phyloP scores from a whole-genome alignment of 1,140 invertebrate species.

The Colletes latitarsis region DNA sequence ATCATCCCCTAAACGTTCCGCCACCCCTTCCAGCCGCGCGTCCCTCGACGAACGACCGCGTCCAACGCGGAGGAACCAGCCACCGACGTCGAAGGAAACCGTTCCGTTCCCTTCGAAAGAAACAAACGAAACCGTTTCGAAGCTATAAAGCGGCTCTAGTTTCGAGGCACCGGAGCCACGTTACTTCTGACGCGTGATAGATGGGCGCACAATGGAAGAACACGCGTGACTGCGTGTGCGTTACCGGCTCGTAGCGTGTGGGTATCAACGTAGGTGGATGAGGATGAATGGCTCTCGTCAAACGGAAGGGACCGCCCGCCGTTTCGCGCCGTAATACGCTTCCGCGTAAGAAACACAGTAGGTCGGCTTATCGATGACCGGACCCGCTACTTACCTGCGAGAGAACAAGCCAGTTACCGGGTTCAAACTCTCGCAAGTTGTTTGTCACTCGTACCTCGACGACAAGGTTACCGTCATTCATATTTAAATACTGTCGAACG shows the following conservation, averaged over 20 bases:
- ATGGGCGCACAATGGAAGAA: constrained; percentile 77
- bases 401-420: constrained; percentile 66
- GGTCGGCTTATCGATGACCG: constrained; percentile 76
- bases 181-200: constrained; percentile 76
- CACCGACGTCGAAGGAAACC: neutral
- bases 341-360: constrained; percentile 71
- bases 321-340: constrained; percentile 79
- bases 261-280: constrained; percentile 79
- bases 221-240: constrained; percentile 71
- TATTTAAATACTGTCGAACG: neutral
- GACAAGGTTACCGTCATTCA: neutral
- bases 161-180: constrained; percentile 51
- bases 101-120: neutral
- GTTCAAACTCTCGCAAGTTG: constrained; percentile 34
- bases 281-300: constrained; percentile 81
- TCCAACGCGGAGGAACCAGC: too few relatives aligned
- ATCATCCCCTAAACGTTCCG: neutral
- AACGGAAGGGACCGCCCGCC: constrained; percentile 80
- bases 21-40: too few relatives aligned
- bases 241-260: constrained; percentile 62
- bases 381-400: constrained; percentile 72
- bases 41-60: too few relatives aligned
- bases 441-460: constrained; percentile 38
- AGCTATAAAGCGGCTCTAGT: constrained; percentile 16
- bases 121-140: neutral